Evolutionary conservation across 2,113 vertebrate species (phyloP).

Genomic region (Morone saxatilis): DNA sequence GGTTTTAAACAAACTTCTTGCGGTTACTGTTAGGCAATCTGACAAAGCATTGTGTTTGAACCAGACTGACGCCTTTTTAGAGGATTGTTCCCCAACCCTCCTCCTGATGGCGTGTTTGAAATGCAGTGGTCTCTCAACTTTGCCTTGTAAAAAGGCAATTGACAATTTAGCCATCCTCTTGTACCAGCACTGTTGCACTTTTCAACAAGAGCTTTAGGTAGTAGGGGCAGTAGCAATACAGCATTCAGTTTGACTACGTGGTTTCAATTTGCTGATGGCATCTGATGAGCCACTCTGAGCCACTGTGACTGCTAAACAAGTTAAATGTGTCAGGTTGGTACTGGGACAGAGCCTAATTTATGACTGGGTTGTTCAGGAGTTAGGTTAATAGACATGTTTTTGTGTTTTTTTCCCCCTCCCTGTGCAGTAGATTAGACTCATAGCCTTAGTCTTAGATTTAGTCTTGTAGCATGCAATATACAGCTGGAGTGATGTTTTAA

Average conservation of each 20-base stretch:
- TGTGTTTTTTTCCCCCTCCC: not conserved
- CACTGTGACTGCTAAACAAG: not conserved
- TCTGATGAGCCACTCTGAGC: not conserved
- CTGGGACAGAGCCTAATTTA: not conserved
- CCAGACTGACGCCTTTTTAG: too few species aligned
- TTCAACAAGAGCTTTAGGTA: not conserved
- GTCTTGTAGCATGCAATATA: not conserved
- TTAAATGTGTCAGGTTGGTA: not conserved
- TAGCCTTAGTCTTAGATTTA: too few species aligned
- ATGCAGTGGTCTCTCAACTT: not conserved
- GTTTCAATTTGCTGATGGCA: not conserved
- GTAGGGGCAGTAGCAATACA: not conserved
- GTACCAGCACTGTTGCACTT: not conserved
- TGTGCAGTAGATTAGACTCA: not conserved
- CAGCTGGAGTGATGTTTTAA: slow-evolving; percentile 13
- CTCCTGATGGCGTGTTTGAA: too few species aligned
- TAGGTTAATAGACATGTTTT: not conserved
- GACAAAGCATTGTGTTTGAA: too few species aligned
- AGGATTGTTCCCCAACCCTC: too few species aligned
- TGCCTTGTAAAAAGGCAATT: not conserved
- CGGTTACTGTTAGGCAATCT: too few species aligned
- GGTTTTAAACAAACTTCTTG: too few species aligned
- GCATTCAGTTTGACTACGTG: not conserved
- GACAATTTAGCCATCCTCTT: too few species aligned
- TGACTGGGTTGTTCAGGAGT: not conserved